Percentiles rank a stretch among this genome's conserved stretches.
phyloP scores from a whole-genome alignment of 2,797 vertebrate species.

The Myotis myotis region DNA sequence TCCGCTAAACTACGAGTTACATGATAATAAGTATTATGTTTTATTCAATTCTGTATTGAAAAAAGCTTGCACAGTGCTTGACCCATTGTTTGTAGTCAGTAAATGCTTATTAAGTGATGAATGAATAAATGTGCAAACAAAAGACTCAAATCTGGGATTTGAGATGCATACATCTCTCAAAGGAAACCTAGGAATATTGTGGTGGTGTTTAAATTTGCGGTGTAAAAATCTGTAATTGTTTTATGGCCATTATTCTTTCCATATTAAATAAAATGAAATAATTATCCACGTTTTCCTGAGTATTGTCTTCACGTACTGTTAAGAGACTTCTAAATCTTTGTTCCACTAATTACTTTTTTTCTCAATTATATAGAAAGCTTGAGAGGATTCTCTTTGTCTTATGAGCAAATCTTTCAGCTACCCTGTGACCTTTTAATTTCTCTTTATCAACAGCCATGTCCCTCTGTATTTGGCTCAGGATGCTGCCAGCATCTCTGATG shows the following conservation, averaged over 20 bases:
- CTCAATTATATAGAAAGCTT: not conserved
- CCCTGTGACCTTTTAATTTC: not conserved
- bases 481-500: not conserved
- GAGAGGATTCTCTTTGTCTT: not conserved
- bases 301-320: not conserved
- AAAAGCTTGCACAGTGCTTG: not conserved
- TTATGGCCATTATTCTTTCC: not conserved
- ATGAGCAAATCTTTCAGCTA: not conserved
- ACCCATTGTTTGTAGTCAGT: constrained; percentile 32
- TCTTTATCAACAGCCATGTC: not conserved
- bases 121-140: constrained; percentile 16
- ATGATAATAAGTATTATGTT: constrained; percentile 1
- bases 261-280: constrained; percentile 11
- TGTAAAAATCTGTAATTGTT: constrained; percentile 18
- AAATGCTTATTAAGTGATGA: constrained; percentile 42
- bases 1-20: not conserved
- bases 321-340: not conserved
- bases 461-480: not conserved
- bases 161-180: not conserved
- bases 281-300: not conserved
- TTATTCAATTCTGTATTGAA: constrained; percentile 30
- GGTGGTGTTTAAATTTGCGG: not conserved
- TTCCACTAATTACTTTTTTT: not conserved
- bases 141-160: constrained; percentile 3
- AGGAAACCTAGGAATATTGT: not conserved